Conservation (phyloP, 2,113 vertebrate genomes). For the Bucco capensis region DNA sequence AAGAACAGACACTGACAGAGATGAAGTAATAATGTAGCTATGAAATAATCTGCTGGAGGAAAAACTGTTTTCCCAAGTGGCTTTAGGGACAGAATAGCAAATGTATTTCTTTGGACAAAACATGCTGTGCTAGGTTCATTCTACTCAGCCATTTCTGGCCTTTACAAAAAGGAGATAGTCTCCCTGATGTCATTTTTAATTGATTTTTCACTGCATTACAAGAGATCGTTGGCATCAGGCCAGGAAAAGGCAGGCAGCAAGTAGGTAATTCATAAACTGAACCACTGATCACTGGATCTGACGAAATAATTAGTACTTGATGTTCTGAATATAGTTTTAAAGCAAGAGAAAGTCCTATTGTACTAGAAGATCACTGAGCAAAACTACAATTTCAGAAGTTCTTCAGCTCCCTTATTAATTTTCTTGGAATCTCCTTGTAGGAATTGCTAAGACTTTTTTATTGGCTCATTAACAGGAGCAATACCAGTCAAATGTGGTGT, state of each 20-base stretch:
- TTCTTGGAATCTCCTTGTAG: neutral
- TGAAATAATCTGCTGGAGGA: neutral
- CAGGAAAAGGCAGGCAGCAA: constrained; percentile 26
- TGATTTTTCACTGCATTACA: constrained; percentile 57
- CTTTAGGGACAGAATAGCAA: neutral
- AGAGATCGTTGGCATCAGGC: constrained; percentile 22
- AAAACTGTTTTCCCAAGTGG: neutral
- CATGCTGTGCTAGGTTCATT: neutral
- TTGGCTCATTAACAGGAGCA: neutral
- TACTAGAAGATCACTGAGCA: neutral
- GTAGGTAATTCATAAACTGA: constrained; percentile 45
- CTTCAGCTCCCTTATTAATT: neutral
- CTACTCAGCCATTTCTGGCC: neutral
- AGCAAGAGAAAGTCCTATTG: neutral
- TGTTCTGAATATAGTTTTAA: constrained; percentile 13
- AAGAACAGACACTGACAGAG: neutral
- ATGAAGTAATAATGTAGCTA: neutral
- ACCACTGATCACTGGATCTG: constrained; percentile 46
- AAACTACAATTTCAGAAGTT: neutral
- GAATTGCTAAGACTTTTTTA: neutral
- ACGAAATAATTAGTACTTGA: constrained; percentile 63
- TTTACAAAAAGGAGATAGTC: constrained; percentile 25
- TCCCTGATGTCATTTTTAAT: constrained; percentile 58
- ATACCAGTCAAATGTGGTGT: neutral
- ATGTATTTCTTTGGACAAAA: neutral